Evolutionary conservation across 2,888 invertebrate species (phyloP).

Genomic region (Hirtodrosophila histrioides): DNA sequence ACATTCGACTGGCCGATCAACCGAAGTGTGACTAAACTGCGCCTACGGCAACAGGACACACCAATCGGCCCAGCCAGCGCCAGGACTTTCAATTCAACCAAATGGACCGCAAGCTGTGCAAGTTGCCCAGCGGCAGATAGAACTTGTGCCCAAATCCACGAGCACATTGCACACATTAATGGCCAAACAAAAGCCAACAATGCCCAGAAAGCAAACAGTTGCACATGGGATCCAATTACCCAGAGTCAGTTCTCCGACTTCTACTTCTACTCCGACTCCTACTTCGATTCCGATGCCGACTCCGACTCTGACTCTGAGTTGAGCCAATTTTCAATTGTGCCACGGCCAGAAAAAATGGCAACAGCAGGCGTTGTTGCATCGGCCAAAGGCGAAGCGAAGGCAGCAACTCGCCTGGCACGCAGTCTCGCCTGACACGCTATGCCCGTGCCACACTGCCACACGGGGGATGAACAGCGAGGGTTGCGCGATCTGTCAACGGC

Average conservation of each 20-base stretch:
- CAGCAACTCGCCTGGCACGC: conserved; percentile 51
- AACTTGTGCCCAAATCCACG: conserved; percentile 37
- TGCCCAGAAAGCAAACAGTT: conserved; percentile 70
- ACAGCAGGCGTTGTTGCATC: conserved; percentile 61
- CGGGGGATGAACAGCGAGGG: conserved; percentile 48
- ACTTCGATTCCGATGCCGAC: no score
- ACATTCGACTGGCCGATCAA: conserved; percentile 8
- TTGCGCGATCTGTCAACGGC: no score
- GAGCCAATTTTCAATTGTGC: conserved; percentile 74
- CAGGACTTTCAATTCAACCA: conserved; percentile 1
- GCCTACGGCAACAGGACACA: conserved; percentile 53
- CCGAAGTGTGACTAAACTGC: conserved; percentile 71
- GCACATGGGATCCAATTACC: conserved; percentile 76
- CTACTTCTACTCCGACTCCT: neutral
- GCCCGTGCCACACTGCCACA: conserved; percentile 23
- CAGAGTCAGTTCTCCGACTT: conserved; percentile 3
- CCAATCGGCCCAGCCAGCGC: neutral
- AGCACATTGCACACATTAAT: conserved; percentile 55
- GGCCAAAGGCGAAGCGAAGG: conserved; percentile 8
- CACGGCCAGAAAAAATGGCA: conserved; percentile 64
- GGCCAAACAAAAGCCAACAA: conserved; percentile 49
- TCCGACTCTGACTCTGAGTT: conserved; percentile 25
- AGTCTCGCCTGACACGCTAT: conserved; percentile 54
- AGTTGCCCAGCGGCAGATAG: conserved; percentile 48
- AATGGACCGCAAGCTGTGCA: conserved; percentile 68